Evolutionary conservation across 2,113 vertebrate species (phyloP).

Genomic region (Ammodramus savannarum): DNA sequence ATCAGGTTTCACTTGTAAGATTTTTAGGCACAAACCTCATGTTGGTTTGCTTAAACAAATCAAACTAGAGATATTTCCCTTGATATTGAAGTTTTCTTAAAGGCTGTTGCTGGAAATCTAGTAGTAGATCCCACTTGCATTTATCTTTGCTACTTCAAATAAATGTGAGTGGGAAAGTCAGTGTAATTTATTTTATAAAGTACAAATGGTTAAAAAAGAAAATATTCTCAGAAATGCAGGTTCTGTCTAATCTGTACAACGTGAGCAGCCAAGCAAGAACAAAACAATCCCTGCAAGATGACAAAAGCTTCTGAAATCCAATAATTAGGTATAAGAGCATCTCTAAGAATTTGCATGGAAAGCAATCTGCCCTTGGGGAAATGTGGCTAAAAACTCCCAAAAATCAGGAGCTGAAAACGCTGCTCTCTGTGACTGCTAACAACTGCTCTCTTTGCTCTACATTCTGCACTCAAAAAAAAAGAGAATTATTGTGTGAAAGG

Average conservation of each 20-base stretch:
- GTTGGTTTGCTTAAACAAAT: background rate
- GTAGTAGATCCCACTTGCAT: background rate
- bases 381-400: slow-evolving; percentile 25
- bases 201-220: slow-evolving; percentile 5
- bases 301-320: slow-evolving; percentile 52
- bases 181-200: background rate
- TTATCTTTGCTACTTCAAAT: background rate
- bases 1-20: background rate
- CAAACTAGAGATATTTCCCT: background rate
- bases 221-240: slow-evolving; percentile 18
- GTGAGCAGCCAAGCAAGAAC: slow-evolving; percentile 46
- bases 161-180: background rate
- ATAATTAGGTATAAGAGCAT: slow-evolving; percentile 3
- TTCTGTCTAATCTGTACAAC: slow-evolving; percentile 35
- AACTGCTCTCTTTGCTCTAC: background rate
- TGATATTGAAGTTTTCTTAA: slow-evolving; percentile 3
- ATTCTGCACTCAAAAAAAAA: background rate
- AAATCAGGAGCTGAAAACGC: background rate
- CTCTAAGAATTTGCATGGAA: slow-evolving; percentile 23
- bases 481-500: background rate
- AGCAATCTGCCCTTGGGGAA: background rate
- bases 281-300: slow-evolving; percentile 48
- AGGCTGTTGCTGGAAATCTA: background rate
- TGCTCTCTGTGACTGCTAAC: fast-evolving
- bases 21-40: background rate